Evolutionary conservation across 2,888 invertebrate species (phyloP).

Genomic region (Apodemia hepburni): DNA sequence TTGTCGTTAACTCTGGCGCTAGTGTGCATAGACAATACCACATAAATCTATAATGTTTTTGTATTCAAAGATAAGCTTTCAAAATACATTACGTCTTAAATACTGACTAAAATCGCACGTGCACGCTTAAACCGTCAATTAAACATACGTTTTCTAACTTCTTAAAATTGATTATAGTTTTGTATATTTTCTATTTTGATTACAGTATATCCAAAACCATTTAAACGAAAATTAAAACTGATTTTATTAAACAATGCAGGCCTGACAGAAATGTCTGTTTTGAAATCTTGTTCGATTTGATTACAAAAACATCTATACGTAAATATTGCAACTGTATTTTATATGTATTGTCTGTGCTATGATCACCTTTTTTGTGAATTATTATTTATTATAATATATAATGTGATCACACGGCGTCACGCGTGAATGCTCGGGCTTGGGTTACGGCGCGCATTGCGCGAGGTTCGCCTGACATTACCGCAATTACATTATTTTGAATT

Average conservation of each 20-base stretch:
- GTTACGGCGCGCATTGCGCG: constrained; percentile 55
- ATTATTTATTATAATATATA: constrained; percentile 28
- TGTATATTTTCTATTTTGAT: too few species aligned
- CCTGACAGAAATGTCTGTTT: neutral
- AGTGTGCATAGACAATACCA: constrained; percentile 49
- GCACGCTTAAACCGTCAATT: too few species aligned
- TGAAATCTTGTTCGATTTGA: constrained; percentile 14
- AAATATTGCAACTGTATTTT: neutral
- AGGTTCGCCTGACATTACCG: constrained; percentile 17
- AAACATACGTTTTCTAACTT: too few species aligned
- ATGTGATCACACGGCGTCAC: constrained; percentile 57
- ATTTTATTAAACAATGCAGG: too few species aligned
- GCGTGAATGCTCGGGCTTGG: constrained; percentile 80
- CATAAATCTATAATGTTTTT: neutral
- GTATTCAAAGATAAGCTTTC: neutral
- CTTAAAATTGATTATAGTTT: too few species aligned
- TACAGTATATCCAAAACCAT: too few species aligned
- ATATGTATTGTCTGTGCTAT: constrained; percentile 22
- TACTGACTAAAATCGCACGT: too few species aligned
- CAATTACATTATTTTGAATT: neutral
- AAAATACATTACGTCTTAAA: too few species aligned
- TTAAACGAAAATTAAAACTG: too few species aligned
- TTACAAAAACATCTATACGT: neutral
- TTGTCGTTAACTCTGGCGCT: constrained; percentile 75
- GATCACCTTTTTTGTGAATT: constrained; percentile 21